Evolutionary conservation across 1,140 invertebrate genomes (phyloP).

Genomic region (Drosophila micromelanica): DNA sequence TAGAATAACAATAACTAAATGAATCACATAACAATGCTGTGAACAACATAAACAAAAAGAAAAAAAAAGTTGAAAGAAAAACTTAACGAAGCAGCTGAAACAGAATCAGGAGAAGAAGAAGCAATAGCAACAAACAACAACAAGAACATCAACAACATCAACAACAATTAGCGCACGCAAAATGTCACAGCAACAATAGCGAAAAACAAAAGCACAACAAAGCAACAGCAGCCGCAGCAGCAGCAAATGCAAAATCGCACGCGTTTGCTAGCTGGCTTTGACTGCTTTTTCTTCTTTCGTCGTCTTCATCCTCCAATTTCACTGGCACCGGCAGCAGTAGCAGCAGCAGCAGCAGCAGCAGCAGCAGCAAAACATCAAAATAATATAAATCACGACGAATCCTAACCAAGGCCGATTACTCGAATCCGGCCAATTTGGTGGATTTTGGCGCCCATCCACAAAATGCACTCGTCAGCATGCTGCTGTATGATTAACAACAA

Average conservation of each 20-base stretch:
- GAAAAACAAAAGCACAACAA: conserved; percentile 15
- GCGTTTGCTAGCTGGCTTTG: conserved; percentile 36
- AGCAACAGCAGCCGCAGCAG: conserved; percentile 8
- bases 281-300: conserved; percentile 28
- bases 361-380: conserved; percentile 16
- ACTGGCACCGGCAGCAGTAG: conserved; percentile 23
- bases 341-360: conserved; percentile 14
- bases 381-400: conserved; percentile 20
- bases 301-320: conserved; percentile 22
- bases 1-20: conserved; percentile 37
- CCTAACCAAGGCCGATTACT: conserved; percentile 65
- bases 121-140: conserved; percentile 6
- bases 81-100: neutral
- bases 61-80: conserved; percentile 27
- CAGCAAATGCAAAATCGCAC: conserved; percentile 45
- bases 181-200: conserved; percentile 39
- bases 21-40: conserved; percentile 20
- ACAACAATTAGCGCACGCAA: conserved; percentile 21
- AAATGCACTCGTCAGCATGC: conserved; percentile 81
- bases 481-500: conserved; percentile 72
- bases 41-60: conserved; percentile 35
- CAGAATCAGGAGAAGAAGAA: neutral
- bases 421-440: conserved; percentile 47
- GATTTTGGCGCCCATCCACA: conserved; percentile 66
- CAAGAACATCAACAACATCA: conserved; percentile 1